Evolutionary conservation across 2,888 invertebrate species (phyloP).

Genomic region (Antitype chi): DNA sequence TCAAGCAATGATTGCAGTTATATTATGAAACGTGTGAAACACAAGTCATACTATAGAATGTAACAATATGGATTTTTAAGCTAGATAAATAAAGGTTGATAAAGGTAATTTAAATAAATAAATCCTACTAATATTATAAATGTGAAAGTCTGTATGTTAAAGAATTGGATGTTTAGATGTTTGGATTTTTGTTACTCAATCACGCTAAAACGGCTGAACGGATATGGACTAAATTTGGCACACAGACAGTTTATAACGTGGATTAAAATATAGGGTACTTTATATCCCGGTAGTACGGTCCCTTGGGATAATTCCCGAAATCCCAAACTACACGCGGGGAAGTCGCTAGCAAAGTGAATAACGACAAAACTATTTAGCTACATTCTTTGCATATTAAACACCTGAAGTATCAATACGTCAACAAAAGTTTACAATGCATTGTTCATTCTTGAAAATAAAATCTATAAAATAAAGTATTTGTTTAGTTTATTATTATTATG

Average conservation of each 20-base stretch:
- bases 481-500: neutral
- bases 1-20: neutral
- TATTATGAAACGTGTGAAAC: neutral
- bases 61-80: neutral
- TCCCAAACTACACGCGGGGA: too few species aligned
- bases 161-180: too few species aligned
- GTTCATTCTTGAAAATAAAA: conserved; percentile 2
- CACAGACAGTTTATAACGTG: too few species aligned
- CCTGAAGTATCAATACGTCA: neutral
- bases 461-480: neutral
- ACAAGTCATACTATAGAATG: conserved; percentile 5
- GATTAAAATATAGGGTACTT: too few species aligned
- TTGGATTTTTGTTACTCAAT: too few species aligned
- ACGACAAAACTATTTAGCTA: neutral
- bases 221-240: too few species aligned
- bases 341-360: neutral
- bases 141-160: too few species aligned
- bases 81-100: neutral
- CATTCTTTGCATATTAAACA: neutral
- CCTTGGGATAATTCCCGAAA: too few species aligned
- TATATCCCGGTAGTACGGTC: too few species aligned
- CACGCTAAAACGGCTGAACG: too few species aligned
- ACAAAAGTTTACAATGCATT: neutral
- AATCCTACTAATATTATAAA: too few species aligned
- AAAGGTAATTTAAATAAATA: too few species aligned